phyloP scores from a whole-genome alignment of 1,140 invertebrate species.

The Nephotettix cincticeps region DNA sequence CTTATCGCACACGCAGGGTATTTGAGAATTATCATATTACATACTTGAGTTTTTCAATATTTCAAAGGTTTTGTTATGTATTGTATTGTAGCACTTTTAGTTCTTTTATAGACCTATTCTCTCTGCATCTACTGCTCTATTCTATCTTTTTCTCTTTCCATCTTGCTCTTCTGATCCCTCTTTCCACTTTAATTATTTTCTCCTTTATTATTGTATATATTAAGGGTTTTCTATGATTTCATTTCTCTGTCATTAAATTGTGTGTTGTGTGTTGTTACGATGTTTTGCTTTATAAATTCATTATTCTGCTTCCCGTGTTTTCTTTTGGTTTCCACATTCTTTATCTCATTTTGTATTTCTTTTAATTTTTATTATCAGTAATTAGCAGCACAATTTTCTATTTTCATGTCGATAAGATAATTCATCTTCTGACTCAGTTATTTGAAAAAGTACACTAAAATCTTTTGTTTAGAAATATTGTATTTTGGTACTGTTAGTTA shows the following conservation, averaged over 20 bases:
- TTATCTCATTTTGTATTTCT: neutral
- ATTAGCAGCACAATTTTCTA: neutral
- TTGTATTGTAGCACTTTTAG: neutral
- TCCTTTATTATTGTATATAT: neutral
- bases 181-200: constrained; percentile 17
- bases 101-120: neutral
- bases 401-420: too few species aligned
- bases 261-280: constrained; percentile 6
- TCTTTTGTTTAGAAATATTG: too few species aligned
- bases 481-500: too few species aligned
- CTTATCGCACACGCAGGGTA: constrained; percentile 21
- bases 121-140: neutral
- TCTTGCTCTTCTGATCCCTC: constrained; percentile 26
- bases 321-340: neutral
- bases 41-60: constrained; percentile 4
- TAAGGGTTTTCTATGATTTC: constrained; percentile 10
- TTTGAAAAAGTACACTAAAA: too few species aligned
- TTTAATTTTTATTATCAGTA: neutral
- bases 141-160: constrained; percentile 5
- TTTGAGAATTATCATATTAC: neutral
- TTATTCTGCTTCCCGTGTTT: constrained; percentile 4
- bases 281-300: neutral
- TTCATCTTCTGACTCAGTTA: too few species aligned
- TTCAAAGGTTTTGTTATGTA: neutral
- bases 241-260: constrained; percentile 1